Evolutionary conservation across 1,140 invertebrate genomes (phyloP).

Genomic region (Drosophila rufa): DNA sequence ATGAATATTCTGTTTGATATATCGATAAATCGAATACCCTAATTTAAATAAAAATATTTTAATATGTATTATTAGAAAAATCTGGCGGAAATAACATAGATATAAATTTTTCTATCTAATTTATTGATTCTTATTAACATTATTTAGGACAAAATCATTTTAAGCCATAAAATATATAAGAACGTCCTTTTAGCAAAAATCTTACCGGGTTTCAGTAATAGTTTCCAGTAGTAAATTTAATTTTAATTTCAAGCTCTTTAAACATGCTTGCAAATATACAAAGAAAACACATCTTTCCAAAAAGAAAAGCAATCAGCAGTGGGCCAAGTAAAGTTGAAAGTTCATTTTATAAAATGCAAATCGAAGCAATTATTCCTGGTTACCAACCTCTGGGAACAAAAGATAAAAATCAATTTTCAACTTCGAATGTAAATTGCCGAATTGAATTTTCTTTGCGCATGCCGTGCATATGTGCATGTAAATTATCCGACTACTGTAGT

Average conservation of each 20-base stretch:
- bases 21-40: no score
- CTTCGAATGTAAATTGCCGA: slow-evolving; percentile 39
- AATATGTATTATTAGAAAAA: no score
- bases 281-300: background rate
- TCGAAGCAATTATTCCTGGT: slow-evolving; percentile 32
- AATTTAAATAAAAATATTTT: no score
- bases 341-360: slow-evolving; percentile 43
- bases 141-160: no score
- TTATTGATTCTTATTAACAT: no score
- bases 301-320: background rate
- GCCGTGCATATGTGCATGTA: slow-evolving; percentile 14
- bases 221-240: background rate
- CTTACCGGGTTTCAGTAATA: no score
- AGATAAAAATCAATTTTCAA: slow-evolving; percentile 46
- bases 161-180: no score
- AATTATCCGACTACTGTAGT: slow-evolving; percentile 28
- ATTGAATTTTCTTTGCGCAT: slow-evolving; percentile 49
- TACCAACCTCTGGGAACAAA: slow-evolving; percentile 23
- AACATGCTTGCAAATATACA: background rate
- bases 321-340: slow-evolving; percentile 6
- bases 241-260: background rate
- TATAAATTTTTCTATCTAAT: no score
- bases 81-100: no score
- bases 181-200: no score
- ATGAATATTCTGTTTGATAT: no score